These are phyloP conservation scores for Podocnemis expansa DNA, from an alignment of 2,113 vertebrate genomes.

Conservation along the genomic window DNA sequence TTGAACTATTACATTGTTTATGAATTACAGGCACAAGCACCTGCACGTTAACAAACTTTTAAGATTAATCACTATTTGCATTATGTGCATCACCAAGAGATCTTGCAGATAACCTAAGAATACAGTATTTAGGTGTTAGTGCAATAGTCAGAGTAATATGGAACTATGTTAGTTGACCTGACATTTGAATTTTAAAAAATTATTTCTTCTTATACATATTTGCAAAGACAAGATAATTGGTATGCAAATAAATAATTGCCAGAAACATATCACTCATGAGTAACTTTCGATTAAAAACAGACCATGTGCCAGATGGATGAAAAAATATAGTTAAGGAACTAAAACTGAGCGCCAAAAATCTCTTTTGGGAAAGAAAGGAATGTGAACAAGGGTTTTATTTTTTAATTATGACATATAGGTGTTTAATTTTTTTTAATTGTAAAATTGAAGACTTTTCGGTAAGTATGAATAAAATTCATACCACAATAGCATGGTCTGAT, in stretches of 20 bases:
- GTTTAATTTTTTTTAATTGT: not conserved
- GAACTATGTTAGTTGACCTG: not conserved
- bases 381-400: not conserved
- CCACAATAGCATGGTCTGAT: not conserved
- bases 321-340: not conserved
- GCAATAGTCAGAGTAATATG: not conserved
- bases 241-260: not conserved
- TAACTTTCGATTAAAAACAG: not conserved
- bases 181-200: not conserved
- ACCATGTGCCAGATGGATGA: not conserved
- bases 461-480: not conserved
- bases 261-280: not conserved
- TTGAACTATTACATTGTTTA: not conserved
- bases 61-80: not conserved
- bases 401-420: not conserved
- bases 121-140: not conserved
- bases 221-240: not conserved
- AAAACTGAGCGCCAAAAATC: conserved; percentile 2
- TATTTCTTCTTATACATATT: not conserved
- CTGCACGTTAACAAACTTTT: not conserved
- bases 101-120: not conserved
- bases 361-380: not conserved
- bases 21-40: not conserved
- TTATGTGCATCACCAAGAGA: not conserved
- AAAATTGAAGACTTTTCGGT: not conserved